These are phyloP conservation scores for Gymnothorax reevesii DNA, from an alignment of 2,797 vertebrate species.

Conservation along the genomic window DNA sequence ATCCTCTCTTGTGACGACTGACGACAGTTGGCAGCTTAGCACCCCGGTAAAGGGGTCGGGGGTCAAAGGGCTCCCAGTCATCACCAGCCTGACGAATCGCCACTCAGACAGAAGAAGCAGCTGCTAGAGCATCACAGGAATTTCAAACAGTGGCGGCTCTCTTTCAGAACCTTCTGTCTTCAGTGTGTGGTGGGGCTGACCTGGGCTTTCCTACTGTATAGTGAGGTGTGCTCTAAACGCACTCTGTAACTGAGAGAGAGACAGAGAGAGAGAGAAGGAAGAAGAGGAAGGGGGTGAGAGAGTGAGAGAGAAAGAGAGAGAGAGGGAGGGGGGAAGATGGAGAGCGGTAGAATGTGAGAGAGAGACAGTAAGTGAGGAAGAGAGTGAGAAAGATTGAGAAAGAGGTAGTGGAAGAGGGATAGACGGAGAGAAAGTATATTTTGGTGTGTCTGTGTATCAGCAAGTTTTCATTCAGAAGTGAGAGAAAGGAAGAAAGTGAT, in stretches of 20 bases:
- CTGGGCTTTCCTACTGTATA: conserved; percentile 31
- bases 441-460: too few species aligned
- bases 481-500: too few species aligned
- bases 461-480: too few species aligned
- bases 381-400: too few species aligned
- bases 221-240: too few species aligned
- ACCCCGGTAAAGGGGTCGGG: conserved; percentile 42
- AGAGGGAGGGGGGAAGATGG: background rate
- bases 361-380: too few species aligned
- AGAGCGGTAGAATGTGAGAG: too few species aligned
- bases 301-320: background rate
- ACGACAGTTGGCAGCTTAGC: conserved; percentile 57
- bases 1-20: conserved; percentile 55
- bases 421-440: too few species aligned
- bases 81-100: conserved; percentile 41
- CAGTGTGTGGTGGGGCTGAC: conserved; percentile 16
- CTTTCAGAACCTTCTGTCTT: background rate
- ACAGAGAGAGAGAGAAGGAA: background rate
- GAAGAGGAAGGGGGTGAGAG: background rate
- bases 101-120: conserved; percentile 36
- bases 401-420: too few species aligned
- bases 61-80: conserved; percentile 48
- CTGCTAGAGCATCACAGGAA: conserved; percentile 42
- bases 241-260: background rate
- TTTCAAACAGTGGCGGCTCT: conserved; percentile 20